Evolutionary conservation across 2,888 invertebrate genomes (phyloP).

Genomic region (Lottia scabra): DNA sequence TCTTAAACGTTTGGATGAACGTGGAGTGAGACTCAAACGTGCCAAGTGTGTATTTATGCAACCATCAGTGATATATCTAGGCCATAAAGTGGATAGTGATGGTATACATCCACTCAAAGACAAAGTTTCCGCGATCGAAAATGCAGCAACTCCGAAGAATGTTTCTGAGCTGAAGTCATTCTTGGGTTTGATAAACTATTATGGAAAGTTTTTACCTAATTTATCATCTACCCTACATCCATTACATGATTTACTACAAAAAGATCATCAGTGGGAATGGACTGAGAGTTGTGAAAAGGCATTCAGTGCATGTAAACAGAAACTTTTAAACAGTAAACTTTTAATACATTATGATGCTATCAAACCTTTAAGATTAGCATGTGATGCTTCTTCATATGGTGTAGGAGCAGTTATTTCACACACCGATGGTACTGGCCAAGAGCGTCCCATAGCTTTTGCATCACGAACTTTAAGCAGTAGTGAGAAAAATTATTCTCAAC

Average conservation of each 20-base stretch:
- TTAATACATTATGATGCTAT: constrained; percentile 44
- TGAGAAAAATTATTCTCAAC: constrained; percentile 61
- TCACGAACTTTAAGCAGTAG: constrained; percentile 66
- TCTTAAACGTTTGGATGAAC: too few relatives aligned
- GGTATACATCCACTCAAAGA: constrained; percentile 29
- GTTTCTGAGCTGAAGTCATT: constrained; percentile 46
- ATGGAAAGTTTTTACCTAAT: too few relatives aligned
- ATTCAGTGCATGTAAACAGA: too few relatives aligned
- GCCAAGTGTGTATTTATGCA: too few relatives aligned
- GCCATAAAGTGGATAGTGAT: constrained; percentile 19
- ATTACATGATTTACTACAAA: too few relatives aligned
- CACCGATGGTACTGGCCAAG: constrained; percentile 24
- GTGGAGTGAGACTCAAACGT: too few relatives aligned
- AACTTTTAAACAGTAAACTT: too few relatives aligned
- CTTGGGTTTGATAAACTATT: constrained; percentile 34
- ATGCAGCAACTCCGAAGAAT: too few relatives aligned
- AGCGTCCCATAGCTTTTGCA: constrained; percentile 67
- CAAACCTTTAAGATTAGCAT: constrained; percentile 51
- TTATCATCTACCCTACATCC: too few relatives aligned
- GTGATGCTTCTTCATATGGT: constrained; percentile 65
- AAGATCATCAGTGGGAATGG: too few relatives aligned
- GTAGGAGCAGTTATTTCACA: constrained; percentile 46
- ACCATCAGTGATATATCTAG: too few relatives aligned
- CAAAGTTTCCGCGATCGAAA: constrained; percentile 46
- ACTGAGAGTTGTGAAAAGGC: too few relatives aligned